Conservation (phyloP, 2,888 invertebrate species). For the Balanococcus diminutus region DNA sequence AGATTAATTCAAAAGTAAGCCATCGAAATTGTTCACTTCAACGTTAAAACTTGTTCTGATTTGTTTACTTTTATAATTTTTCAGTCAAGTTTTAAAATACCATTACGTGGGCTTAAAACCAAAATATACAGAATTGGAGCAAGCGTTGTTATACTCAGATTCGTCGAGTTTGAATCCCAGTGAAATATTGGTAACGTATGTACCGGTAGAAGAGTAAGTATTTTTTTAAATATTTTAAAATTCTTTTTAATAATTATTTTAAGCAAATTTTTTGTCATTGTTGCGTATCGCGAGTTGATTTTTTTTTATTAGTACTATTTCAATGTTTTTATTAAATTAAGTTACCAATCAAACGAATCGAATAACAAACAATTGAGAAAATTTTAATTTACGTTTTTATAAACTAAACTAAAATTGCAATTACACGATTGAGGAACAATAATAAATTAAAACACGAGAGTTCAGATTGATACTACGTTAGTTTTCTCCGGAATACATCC, state of each 20-base stretch:
- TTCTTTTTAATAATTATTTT: neutral
- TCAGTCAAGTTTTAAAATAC: constrained; percentile 51
- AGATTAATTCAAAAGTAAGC: constrained; percentile 51
- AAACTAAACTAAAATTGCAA: neutral
- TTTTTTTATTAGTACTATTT: neutral
- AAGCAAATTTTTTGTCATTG: neutral
- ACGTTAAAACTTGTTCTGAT: neutral
- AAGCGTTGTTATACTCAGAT: constrained; percentile 46
- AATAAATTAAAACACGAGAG: neutral
- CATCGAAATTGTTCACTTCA: neutral
- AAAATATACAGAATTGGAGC: constrained; percentile 44
- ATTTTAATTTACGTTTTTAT: constrained; percentile 14
- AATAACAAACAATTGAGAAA: constrained; percentile 31
- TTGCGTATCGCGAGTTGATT: neutral
- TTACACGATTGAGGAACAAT: constrained; percentile 3
- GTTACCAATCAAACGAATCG: neutral
- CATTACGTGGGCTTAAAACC: constrained; percentile 52
- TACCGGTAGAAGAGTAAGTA: constrained; percentile 37
- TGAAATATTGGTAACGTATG: constrained; percentile 44
- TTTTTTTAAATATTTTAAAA: neutral
- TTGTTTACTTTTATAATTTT: neutral
- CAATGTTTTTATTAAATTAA: neutral
- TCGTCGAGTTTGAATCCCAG: constrained; percentile 36
- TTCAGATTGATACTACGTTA: neutral
- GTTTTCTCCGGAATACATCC: constrained; percentile 22